Evolutionary conservation across 2,113 vertebrate genomes (phyloP), one percentile per base, ranked within the genome.

Genomic region (Egretta garzetta): DNA sequence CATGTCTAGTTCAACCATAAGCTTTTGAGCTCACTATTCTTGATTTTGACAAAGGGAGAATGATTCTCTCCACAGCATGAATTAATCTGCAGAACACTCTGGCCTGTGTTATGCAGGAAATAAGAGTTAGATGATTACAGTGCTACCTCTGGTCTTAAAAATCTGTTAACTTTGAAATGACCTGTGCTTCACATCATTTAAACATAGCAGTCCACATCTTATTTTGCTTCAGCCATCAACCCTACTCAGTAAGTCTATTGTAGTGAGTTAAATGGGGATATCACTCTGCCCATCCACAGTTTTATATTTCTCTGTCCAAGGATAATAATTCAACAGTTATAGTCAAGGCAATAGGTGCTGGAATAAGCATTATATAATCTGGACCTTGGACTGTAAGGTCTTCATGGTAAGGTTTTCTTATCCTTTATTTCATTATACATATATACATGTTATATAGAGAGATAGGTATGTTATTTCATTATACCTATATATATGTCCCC

Each of bases 41-140:
- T 90, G 66, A 87, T 70, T 87, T 94, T 84, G 77, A 68, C 91
- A 94, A 95, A 76, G n/a, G 26, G 35, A 64, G 32, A 86, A 93
- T 67, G 17, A 72, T 86, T 93, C 8, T 85, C 59, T 91, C n/a
- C 70, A 66, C 64, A 94, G 71, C 66, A 91, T 55, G 37, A 80
- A 77, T 80, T 86, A 90, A 74, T 90, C 90, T 95, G 70, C 56
- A 86, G 83, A 81, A 91, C 39, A 45, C 52, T 85, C 83, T 93
- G 91, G 58, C 26, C 85, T 94, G n/a, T 83, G 71, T 89, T 97
- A 90, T 30, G n/a, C 32, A 95, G 81, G 84, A 95, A 94, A 85
- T 74, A 87, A 80, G 43, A 87, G 53, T 67, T 95, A 76, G 70
- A 91, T 74, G 32, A 83, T 89, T 91, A 83, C 59, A 91, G 26